Base-by-base conservation (phyloP, 2,888 invertebrate species). In the Noctua janthe region DNA sequence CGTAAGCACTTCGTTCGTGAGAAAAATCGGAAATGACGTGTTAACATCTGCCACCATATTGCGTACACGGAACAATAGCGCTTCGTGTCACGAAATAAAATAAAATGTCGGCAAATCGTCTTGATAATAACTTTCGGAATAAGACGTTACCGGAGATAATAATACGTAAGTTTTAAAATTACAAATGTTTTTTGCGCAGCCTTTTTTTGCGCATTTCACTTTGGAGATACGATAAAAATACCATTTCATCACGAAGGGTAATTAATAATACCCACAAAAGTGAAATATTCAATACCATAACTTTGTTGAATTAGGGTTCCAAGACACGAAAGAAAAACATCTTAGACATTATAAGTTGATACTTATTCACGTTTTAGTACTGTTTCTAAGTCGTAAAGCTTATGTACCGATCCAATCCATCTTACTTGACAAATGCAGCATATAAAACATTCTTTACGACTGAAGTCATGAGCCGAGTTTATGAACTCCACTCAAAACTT, bases 21-120 rank as follows among this genome's bases (percentile, higher is more conserved):
- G 70, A 76, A 76, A 84, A 85, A 64, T 64, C 67, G 73, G 74
- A 79, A 74, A 76, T 79, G 64, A 56, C 73, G 76, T 80, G 74
- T 76, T 67, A 83, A 82, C 88, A 89, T 85, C 88, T 88, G 89
- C 81, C 74, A 56, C 74, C 75, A 81, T 84, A n/a, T 84, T 81
- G 76, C 71, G 71, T 79, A 84, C 80, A 84, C 80, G 71, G 83
- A 81, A 82, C 79, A 88, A 84, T 81, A 81, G 78, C 75, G 76
- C 67, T 82, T 70, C 82, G 71, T 75, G 72, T 83, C 77, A 85
- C 73, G 83, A 66, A 86, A 84, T 88, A 81, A 88, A 82, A 82
- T 64, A 76, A 82, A 49, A 88, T 78, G 76, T 78, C 85, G 84
- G 81, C 78, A 86, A 89, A 88, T 90, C 47, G 62, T 72, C 75